These are phyloP conservation scores for Phrynocephalus vlangalii DNA, from an alignment of 2,797 vertebrate genomes.

Conservation along the genomic window DNA sequence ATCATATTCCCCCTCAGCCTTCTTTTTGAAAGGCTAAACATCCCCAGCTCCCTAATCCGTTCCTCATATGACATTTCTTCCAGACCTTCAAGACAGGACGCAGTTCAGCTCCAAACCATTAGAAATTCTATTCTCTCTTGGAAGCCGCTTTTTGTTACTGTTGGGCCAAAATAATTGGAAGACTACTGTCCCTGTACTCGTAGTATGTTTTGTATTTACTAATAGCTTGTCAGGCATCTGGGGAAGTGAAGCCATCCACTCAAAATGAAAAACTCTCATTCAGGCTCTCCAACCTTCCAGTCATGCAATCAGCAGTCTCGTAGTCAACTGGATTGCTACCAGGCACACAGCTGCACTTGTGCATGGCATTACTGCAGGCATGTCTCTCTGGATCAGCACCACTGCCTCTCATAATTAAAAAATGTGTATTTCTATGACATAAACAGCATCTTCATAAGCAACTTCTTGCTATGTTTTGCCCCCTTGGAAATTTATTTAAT, in stretches of 20 bases:
- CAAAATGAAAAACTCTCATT: neutral
- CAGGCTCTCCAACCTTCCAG: neutral
- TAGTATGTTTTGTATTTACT: neutral
- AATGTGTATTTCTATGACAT: neutral
- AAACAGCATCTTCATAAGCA: conserved; percentile 1
- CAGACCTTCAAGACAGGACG: neutral
- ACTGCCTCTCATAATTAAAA: conserved; percentile 11
- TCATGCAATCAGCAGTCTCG: neutral
- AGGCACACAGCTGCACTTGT: neutral
- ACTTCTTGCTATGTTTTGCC: conserved; percentile 19
- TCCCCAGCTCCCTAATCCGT: too few species aligned
- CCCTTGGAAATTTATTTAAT: conserved; percentile 51
- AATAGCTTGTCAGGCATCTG: neutral
- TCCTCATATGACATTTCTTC: too few species aligned
- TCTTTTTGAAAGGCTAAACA: too few species aligned
- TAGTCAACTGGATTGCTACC: neutral
- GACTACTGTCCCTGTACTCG: too few species aligned
- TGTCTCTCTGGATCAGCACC: conserved; percentile 3
- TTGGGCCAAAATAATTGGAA: too few species aligned
- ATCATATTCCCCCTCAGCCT: too few species aligned
- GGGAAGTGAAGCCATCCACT: neutral
- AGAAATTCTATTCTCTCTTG: neutral
- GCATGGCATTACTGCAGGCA: neutral
- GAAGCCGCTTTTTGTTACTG: neutral
- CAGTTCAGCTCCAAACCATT: neutral